Evolutionary conservation across 2,797 vertebrate species (phyloP).

Genomic region (Spizella passerina): DNA sequence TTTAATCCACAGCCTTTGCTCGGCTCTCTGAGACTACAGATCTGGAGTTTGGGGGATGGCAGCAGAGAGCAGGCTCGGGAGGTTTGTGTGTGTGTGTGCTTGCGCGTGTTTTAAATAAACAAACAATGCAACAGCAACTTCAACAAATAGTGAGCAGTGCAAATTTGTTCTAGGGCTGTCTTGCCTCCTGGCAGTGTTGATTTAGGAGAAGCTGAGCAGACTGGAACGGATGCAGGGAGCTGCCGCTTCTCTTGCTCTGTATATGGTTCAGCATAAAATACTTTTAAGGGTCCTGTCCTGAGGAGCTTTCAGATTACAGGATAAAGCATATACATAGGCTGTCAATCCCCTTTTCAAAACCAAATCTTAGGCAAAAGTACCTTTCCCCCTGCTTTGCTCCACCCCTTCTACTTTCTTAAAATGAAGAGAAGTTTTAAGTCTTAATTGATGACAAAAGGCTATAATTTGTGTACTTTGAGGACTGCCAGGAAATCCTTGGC

Average conservation of each 20-base stretch:
- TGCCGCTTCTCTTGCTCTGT: neutral
- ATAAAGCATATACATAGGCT: neutral
- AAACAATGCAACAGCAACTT: conserved; percentile 60
- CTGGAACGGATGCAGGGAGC: neutral
- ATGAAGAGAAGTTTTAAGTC: neutral
- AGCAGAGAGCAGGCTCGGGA: conserved; percentile 53
- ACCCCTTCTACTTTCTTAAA: neutral
- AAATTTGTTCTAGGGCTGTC: conserved; percentile 57
- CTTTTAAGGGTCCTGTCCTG: neutral
- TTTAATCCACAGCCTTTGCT: neutral
- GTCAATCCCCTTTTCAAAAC: neutral
- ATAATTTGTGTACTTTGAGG: neutral
- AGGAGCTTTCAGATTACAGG: conserved; percentile 6
- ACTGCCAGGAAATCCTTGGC: conserved; percentile 5
- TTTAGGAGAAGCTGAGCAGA: conserved; percentile 42
- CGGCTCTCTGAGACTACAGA: neutral
- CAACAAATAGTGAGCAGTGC: conserved; percentile 48
- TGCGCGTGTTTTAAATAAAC: conserved; percentile 44
- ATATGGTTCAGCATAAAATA: neutral
- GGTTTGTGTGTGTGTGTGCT: neutral
- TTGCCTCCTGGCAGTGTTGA: conserved; percentile 62
- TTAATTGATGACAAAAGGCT: neutral
- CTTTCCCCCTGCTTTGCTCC: neutral
- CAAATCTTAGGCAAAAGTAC: neutral
- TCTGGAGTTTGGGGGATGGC: conserved; percentile 31